Conservation (phyloP, 2,888 invertebrate species). For the Sphaeridia pumilis region DNA sequence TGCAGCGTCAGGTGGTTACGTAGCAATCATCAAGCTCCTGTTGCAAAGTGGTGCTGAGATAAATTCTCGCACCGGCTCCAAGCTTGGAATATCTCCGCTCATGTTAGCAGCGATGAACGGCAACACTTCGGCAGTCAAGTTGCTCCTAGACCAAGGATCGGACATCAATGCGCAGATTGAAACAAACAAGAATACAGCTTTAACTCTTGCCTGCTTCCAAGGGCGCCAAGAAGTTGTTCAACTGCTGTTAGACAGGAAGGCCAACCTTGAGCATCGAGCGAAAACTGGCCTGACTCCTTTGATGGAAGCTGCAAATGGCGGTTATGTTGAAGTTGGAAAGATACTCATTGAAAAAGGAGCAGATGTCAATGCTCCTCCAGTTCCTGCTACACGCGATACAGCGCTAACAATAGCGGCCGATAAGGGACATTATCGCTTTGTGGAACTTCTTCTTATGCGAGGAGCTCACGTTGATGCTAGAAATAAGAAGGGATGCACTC, state of each 20-base stretch:
- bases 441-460: constrained; percentile 56
- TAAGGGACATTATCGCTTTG: constrained; percentile 92
- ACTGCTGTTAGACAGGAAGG: constrained; percentile 85
- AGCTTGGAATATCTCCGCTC: constrained; percentile 93
- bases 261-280: constrained; percentile 97
- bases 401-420: constrained; percentile 99
- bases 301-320: constrained; percentile 99
- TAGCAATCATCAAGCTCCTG: constrained; percentile 90
- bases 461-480: constrained; percentile 87
- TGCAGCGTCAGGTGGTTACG: constrained; percentile 96
- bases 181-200: constrained; percentile 95
- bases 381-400: constrained; percentile 94
- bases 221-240: constrained; percentile 97
- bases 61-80: constrained; percentile 92
- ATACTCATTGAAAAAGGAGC: constrained; percentile 93
- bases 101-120: constrained; percentile 57
- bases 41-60: constrained; percentile 94
- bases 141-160: constrained; percentile 92
- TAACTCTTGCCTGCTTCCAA: constrained; percentile 98
- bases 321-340: constrained; percentile 95
- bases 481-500: constrained; percentile 98
- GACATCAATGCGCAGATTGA: constrained; percentile 99
- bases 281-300: constrained; percentile 93
- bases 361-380: constrained; percentile 96
- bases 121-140: constrained; percentile 66